Base-by-base conservation (phyloP, 2,113 vertebrate genomes). In the Serilophus lunatus region DNA sequence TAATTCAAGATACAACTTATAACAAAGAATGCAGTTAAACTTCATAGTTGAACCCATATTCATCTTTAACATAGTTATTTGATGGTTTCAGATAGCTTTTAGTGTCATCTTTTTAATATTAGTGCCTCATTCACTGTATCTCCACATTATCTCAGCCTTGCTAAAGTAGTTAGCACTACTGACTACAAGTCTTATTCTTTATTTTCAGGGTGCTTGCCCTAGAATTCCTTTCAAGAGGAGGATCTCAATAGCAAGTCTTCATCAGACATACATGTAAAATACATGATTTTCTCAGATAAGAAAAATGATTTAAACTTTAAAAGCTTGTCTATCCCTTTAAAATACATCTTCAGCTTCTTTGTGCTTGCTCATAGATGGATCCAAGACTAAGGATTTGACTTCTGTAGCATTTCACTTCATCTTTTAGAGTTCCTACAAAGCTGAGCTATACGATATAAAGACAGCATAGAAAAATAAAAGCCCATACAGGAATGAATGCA, bases 1-100 rank as follows among this genome's bases (percentile, higher is more conserved):
- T 87, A 92, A 91, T 28, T 92, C 81, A 87, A 80, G 42, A 42
- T 63, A 88, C 4, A 93, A 68, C 82, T 94, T 86, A 93, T 47
- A 94, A 33, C 26, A 85, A 89, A 70, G 54, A 80, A 90, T 59
- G 36, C 59, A 82, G 63, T 85, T 82, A 82, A 87, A 40, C 29
- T 59, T 85, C 53, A 77, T n/a, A 57, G 29, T 14, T 86, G 45
- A n/a, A 9, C 31, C 91, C 61, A 71, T 50, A 87, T 82, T 79
- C 4, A 47, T 95, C 71, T 77, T 89, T 74, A 82, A 57, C 57
- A 69, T 40, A 38, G 49, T 84, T 93, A 78, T 81, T 60, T 64
- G 92, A 69, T 60, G 28, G 28, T 61, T 78, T 71, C n/a, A 89
- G 77, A 87, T 45, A 79, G 25, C 25, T 89, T 53, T 91, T 51